Conservation (phyloP, 2,797 vertebrate genomes). For the Poecilia gillii region DNA sequence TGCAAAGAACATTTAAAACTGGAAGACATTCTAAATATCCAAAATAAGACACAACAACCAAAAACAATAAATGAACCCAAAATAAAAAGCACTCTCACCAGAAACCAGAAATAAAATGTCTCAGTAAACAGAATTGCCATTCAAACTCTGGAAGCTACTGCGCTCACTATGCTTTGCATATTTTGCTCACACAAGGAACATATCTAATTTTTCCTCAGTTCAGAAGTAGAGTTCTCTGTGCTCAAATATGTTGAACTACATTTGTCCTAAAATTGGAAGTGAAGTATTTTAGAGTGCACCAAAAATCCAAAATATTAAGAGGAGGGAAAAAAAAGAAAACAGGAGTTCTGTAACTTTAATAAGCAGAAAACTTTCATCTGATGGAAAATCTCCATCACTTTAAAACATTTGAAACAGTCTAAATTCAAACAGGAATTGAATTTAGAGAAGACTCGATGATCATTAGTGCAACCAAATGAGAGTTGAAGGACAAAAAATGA, state of each 20-base stretch:
- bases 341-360: background rate
- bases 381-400: background rate
- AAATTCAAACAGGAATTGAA: background rate
- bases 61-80: no score
- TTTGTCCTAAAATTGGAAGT: background rate
- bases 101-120: no score
- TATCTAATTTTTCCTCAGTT: background rate
- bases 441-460: conserved; percentile 6
- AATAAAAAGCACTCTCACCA: no score
- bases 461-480: background rate
- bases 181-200: conserved; percentile 1
- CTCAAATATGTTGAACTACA: background rate
- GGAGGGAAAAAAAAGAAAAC: background rate
- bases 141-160: conserved; percentile 2
- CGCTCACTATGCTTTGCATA: conserved; percentile 1
- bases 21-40: no score
- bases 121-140: background rate
- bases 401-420: background rate
- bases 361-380: background rate
- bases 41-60: no score
- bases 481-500: conserved; percentile 5
- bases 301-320: background rate
- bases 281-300: background rate
- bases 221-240: background rate
- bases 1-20: no score